Evolutionary conservation across 2,888 invertebrate genomes (phyloP).

Genomic region (Glomeris marginata): DNA sequence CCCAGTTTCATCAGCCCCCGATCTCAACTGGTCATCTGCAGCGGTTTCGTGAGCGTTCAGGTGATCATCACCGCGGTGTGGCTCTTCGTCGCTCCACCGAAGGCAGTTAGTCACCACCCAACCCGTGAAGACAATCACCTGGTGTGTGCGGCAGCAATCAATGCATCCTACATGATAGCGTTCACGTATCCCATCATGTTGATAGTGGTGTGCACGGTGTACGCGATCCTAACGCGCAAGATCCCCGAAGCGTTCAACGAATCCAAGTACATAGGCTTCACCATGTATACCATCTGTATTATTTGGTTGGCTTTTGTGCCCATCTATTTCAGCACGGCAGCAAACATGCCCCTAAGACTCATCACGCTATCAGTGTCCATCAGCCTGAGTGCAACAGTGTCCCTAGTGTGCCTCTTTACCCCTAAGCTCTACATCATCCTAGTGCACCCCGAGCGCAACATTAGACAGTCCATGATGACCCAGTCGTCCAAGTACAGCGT

Average conservation of each 20-base stretch:
- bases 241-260: constrained; percentile 98
- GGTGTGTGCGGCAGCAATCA: constrained; percentile 81
- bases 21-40: constrained; percentile 33
- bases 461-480: constrained; percentile 46
- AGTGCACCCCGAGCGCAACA: constrained; percentile 73
- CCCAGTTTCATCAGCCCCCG: constrained; percentile 34
- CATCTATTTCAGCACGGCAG: constrained; percentile 43
- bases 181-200: constrained; percentile 79
- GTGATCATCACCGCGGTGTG: constrained; percentile 70
- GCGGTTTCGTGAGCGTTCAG: constrained; percentile 28
- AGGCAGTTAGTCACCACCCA: constrained; percentile 78
- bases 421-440: constrained; percentile 87
- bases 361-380: constrained; percentile 94
- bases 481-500: constrained; percentile 15
- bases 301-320: constrained; percentile 80
- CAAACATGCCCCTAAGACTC: constrained; percentile 59
- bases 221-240: constrained; percentile 88
- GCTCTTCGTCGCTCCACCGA: constrained; percentile 80
- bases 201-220: constrained; percentile 82
- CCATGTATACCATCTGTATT: constrained; percentile 97
- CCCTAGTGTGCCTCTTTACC: constrained; percentile 80
- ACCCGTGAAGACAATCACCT: constrained; percentile 82
- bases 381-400: constrained; percentile 83
- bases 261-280: constrained; percentile 63
- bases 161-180: constrained; percentile 49